phyloP scores from a whole-genome alignment of 2,113 vertebrate species.

The Saccopteryx bilineata region DNA sequence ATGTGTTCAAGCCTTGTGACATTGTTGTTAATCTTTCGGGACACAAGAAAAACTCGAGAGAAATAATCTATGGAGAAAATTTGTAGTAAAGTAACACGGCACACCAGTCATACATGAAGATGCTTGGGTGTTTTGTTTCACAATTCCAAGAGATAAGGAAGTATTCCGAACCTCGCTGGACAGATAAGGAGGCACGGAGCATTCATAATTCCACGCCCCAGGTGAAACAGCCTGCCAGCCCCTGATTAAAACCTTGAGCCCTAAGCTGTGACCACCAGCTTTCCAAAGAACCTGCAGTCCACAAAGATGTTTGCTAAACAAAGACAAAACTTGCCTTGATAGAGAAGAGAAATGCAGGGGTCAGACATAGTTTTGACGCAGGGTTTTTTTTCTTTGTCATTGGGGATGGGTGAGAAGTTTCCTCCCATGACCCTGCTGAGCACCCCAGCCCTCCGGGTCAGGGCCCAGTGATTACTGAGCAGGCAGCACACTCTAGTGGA shows the following conservation, averaged over 20 bases:
- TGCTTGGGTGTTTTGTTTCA: not conserved
- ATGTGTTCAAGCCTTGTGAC: not conserved
- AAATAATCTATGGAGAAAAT: not conserved
- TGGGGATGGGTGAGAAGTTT: constrained; percentile 29
- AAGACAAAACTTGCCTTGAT: constrained; percentile 49
- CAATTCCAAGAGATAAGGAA: constrained; percentile 62
- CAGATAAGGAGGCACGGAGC: constrained; percentile 53
- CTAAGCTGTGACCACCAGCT: not conserved
- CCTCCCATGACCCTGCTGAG: not conserved
- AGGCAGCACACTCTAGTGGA: constrained; percentile 84
- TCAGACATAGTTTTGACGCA: not conserved
- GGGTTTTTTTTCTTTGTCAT: constrained; percentile 27
- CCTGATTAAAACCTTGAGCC: constrained; percentile 64
- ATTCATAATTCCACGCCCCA: constrained; percentile 53
- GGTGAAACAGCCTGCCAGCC: constrained; percentile 39
- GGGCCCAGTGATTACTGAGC: constrained; percentile 69
- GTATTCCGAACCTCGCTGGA: constrained; percentile 28
- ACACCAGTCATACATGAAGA: not conserved
- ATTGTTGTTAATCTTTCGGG: not conserved
- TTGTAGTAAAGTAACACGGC: not conserved
- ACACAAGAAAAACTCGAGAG: not conserved
- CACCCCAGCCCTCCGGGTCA: not conserved
- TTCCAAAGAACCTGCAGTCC: constrained; percentile 41
- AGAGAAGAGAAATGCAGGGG: constrained; percentile 38
- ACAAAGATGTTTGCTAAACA: constrained; percentile 32